Evolutionary conservation across 2,888 invertebrate genomes (phyloP), one percentile per base, ranked within the genome.

Genomic region (Eilema griseolum): DNA sequence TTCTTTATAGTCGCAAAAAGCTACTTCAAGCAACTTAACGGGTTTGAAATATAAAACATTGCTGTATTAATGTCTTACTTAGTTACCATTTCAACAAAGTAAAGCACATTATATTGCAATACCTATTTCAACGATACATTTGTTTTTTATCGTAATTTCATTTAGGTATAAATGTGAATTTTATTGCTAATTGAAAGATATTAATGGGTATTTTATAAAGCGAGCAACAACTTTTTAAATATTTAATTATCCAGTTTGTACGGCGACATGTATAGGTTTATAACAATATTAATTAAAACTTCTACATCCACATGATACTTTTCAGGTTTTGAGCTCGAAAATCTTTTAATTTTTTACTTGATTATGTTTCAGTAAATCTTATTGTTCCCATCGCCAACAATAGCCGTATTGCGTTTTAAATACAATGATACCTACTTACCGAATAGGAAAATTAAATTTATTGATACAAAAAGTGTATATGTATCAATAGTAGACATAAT

Each of bases 21-120:
- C 62, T 71, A 77, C 79, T 74, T 68, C 70, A 78, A 69, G 37
- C 68, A 70, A 73, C 57, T 37, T 64, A 83, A 79, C 81, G 67
- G 67, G 81, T 79, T 83, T 73, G 37, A 76, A 79, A 78, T 66
- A 81, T 83, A 73, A 79, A 76, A 79, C 78, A 83, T 78, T 73
- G 67, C 68, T 72, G 64, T 81, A 79, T 74, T 79, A 82, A 82
- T 83, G 82, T 81, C 83, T 82, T 70, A 81, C 75, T 83, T 83
- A 69, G 61, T 60, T 71, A 69, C 26, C n/a, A 68, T 61, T 65
- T 57, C 61, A 69, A 63, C 41, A 61, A 64, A 71, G n/a, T 37
- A 14, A 59, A 74, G 71, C 79, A 69, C 72, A 72, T 61, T 59
- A 64, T 74, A 75, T 74, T 74, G 76, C 71, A 71, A 66, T 61